These are phyloP conservation scores for Plodia interpunctella DNA, from an alignment of 1,140 invertebrate species.

Conservation along the genomic window DNA sequence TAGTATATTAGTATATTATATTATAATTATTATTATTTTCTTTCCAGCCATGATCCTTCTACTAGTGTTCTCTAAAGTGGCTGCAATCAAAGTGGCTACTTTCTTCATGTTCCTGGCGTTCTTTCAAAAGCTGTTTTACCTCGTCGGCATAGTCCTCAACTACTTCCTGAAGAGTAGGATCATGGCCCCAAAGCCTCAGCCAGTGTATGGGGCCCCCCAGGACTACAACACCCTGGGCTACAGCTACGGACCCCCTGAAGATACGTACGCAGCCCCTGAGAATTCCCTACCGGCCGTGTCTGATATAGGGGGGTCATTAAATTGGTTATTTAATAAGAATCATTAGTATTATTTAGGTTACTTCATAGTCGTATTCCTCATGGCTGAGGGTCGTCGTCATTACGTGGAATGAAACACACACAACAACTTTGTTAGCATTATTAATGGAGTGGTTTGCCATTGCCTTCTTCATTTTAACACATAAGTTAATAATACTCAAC, in stretches of 20 bases:
- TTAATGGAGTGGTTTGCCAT: too few species aligned
- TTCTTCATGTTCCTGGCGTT: conserved; percentile 55
- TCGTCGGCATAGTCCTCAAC: conserved; percentile 44
- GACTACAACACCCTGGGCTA: conserved; percentile 63
- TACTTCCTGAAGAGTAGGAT: conserved; percentile 46
- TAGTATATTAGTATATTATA: too few species aligned
- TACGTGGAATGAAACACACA: too few species aligned
- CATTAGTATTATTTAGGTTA: not conserved
- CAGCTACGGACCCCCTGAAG: conserved; percentile 55
- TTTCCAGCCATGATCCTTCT: conserved; percentile 54
- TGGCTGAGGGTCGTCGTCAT: too few species aligned
- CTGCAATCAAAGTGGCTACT: conserved; percentile 53
- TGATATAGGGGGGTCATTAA: conserved; percentile 42
- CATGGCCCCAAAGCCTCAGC: conserved; percentile 17
- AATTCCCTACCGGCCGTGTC: conserved; percentile 29
- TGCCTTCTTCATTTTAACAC: too few species aligned
- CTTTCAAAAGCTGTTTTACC: conserved; percentile 59
- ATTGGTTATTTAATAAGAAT: conserved; percentile 55
- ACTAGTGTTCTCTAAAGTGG: conserved; percentile 57
- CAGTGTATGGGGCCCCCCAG: conserved; percentile 48
- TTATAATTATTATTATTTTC: too few species aligned
- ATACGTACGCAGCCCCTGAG: conserved; percentile 23
- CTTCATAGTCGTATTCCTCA: too few species aligned
- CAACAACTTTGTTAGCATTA: too few species aligned
- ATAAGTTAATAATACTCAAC: too few species aligned